Conservation (phyloP, 2,888 invertebrate genomes). For the Temnothorax ravouxi region DNA sequence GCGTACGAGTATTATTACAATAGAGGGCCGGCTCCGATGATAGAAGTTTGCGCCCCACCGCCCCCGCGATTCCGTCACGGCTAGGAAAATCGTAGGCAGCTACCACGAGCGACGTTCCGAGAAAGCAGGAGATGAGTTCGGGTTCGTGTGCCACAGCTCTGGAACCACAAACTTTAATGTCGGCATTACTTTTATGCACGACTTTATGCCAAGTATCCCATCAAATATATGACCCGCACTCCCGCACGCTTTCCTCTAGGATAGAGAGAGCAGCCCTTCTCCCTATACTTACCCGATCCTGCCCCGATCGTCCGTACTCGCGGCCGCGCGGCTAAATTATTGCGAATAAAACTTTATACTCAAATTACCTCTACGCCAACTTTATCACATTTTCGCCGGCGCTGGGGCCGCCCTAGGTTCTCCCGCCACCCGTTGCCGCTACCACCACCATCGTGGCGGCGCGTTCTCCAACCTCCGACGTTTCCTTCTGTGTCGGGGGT, state of each 20-base stretch:
- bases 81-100: constrained; percentile 63
- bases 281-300: constrained; percentile 22
- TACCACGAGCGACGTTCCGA: constrained; percentile 50
- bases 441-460: constrained; percentile 30
- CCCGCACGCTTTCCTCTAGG: constrained; percentile 70
- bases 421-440: constrained; percentile 28
- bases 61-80: constrained; percentile 34
- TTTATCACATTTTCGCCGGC: constrained; percentile 84
- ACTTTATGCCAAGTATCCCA: constrained; percentile 86
- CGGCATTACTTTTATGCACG: constrained; percentile 86
- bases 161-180: constrained; percentile 86
- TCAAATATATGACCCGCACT: constrained; percentile 85
- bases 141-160: constrained; percentile 82
- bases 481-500: constrained; percentile 53
- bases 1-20: constrained; percentile 30
- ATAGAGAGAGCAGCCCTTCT: constrained; percentile 60
- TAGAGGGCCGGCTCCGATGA: constrained; percentile 17
- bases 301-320: constrained; percentile 64
- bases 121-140: constrained; percentile 56
- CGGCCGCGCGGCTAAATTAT: constrained; percentile 82
- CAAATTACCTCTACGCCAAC: constrained; percentile 86
- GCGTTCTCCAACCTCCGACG: constrained; percentile 62
- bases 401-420: constrained; percentile 54
- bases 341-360: constrained; percentile 86
- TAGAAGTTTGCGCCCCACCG: constrained; percentile 18